Percentiles rank a stretch among this genome's conserved stretches.
phyloP scores from a whole-genome alignment of 2,797 vertebrate species.

The Liasis olivaceus region DNA sequence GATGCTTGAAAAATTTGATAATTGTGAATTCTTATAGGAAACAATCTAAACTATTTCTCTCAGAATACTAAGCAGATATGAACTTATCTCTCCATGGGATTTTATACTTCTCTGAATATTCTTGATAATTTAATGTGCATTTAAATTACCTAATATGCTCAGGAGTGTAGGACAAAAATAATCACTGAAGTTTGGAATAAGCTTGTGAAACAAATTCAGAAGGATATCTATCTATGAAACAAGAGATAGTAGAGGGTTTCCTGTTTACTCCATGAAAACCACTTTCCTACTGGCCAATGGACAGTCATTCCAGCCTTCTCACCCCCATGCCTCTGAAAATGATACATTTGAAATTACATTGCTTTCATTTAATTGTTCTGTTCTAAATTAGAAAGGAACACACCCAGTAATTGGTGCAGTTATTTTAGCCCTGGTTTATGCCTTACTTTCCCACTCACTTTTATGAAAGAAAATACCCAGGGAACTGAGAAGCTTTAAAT shows the following conservation, averaged over 20 bases:
- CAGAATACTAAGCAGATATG: not conserved
- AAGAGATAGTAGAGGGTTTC: not conserved
- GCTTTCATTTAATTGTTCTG: not conserved
- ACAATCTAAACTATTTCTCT: not conserved
- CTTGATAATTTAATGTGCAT: not conserved
- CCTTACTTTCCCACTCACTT: not conserved
- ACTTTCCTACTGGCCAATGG: not conserved
- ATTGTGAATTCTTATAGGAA: not conserved
- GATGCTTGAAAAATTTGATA: not conserved
- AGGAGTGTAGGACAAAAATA: not conserved
- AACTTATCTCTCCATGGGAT: not conserved
- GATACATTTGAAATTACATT: not conserved
- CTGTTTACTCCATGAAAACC: not conserved
- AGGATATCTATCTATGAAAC: not conserved
- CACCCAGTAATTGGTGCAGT: not conserved
- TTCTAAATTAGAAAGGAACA: not conserved
- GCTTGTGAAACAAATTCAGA: not conserved
- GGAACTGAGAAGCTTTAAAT: not conserved
- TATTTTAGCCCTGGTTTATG: not conserved
- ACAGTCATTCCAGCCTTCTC: not conserved
- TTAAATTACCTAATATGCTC: slow-evolving; percentile 4
- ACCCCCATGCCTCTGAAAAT: not conserved
- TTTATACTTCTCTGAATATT: not conserved
- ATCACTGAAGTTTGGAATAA: not conserved
- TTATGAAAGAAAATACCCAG: not conserved